phyloP scores from a whole-genome alignment of 92 coral and sea anemone species.

The Porites divaricata region DNA sequence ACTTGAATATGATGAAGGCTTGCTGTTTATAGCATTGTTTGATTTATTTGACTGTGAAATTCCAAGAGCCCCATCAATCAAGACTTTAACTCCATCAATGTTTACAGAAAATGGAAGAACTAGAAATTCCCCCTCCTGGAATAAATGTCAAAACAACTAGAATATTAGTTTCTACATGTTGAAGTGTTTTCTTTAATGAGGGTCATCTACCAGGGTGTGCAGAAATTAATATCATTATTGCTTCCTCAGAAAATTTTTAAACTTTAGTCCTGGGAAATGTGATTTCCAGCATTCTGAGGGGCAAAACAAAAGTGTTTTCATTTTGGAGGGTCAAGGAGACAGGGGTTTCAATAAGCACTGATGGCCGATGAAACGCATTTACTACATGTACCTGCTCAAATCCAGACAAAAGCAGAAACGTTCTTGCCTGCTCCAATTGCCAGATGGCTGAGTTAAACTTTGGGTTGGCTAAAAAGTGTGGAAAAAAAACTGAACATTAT shows the following conservation, averaged over 20 bases:
- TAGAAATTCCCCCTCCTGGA: slow-evolving; percentile 86
- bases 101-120: slow-evolving; percentile 70
- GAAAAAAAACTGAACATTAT: background rate
- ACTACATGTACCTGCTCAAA: slow-evolving; percentile 93
- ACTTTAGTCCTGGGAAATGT: no score
- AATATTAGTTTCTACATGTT: background rate
- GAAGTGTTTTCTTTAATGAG: no score
- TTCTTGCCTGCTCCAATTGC: slow-evolving; percentile 88
- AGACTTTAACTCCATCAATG: slow-evolving; percentile 67
- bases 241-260: no score
- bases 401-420: slow-evolving; percentile 84
- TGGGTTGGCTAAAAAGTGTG: slow-evolving; percentile 69
- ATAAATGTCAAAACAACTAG: background rate
- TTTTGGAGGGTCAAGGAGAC: no score
- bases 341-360: no score
- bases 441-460: slow-evolving; percentile 89
- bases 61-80: slow-evolving; percentile 67
- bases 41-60: slow-evolving; percentile 7
- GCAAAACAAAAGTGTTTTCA: no score
- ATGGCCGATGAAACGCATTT: no score
- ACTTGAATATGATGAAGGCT: background rate
- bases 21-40: slow-evolving; percentile 11
- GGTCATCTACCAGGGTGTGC: no score
- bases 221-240: no score
- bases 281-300: no score